Conservation (phyloP, 1,140 invertebrate genomes). For the Thalassaphorura encarpata region DNA sequence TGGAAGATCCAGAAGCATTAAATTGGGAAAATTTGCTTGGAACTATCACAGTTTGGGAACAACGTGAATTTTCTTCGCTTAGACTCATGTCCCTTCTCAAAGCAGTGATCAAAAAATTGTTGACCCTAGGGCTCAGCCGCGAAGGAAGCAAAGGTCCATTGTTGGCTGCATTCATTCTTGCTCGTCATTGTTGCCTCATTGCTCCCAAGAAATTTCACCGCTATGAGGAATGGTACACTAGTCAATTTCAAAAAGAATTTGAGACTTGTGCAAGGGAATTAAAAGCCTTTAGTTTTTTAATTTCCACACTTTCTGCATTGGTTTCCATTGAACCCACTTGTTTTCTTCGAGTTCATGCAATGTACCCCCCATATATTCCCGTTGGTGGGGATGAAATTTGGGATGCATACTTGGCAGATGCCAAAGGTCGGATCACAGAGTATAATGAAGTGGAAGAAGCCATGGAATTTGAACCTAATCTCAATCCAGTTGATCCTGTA, state of each 20-base stretch:
- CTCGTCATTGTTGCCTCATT: conserved; percentile 27
- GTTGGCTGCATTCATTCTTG: conserved; percentile 23
- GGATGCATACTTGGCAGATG: conserved; percentile 17
- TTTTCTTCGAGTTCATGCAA: conserved; percentile 29
- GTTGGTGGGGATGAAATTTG: conserved; percentile 14
- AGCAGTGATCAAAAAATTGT: conserved; percentile 17
- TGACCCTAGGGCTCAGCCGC: conserved; percentile 17
- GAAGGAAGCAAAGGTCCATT: conserved; percentile 8
- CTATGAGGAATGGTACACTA: conserved; percentile 29
- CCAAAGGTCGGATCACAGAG: conserved; percentile 24
- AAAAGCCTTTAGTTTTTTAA: conserved; percentile 19
- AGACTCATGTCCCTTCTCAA: conserved; percentile 11
- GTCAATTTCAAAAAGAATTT: conserved; percentile 17
- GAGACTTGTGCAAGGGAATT: conserved; percentile 11
- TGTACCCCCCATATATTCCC: conserved; percentile 21
- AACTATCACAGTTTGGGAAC: conserved; percentile 12
- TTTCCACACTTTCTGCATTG: conserved; percentile 14
- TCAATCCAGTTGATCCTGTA: conserved; percentile 29
- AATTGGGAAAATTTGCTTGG: conserved; percentile 25
- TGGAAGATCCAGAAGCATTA: neutral
- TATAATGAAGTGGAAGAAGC: conserved; percentile 25
- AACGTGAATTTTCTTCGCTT: neutral
- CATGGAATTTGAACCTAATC: conserved; percentile 25
- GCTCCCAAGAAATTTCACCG: conserved; percentile 18
- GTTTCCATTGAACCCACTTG: conserved; percentile 24